Evolutionary conservation across 1,140 invertebrate species (phyloP).

Genomic region (Arctopsyche grandis): DNA sequence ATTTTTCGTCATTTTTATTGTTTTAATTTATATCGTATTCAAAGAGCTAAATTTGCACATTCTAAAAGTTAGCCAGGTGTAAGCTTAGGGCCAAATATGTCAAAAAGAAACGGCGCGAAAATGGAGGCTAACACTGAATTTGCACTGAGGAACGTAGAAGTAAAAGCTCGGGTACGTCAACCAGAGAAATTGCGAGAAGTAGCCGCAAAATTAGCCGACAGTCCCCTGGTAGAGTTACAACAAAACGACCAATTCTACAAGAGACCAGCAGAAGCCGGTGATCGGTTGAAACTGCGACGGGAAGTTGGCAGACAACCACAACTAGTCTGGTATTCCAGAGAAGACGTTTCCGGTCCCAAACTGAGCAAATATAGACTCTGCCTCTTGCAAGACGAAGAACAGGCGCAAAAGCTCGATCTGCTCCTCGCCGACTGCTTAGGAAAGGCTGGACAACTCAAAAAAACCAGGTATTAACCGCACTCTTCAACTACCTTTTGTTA

Average conservation of each 20-base stretch:
- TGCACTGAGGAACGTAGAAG: slow-evolving; percentile 73
- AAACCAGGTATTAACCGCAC: slow-evolving; percentile 63
- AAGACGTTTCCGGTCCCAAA: slow-evolving; percentile 64
- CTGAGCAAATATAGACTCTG: slow-evolving; percentile 60
- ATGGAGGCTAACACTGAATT: background rate
- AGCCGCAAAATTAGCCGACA: slow-evolving; percentile 68
- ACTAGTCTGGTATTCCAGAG: slow-evolving; percentile 72
- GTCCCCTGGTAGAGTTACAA: background rate
- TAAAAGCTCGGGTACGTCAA: slow-evolving; percentile 72
- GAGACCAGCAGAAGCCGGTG: slow-evolving; percentile 48
- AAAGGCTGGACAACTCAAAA: slow-evolving; percentile 71
- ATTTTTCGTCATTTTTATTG: too few relatives aligned
- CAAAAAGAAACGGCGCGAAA: background rate
- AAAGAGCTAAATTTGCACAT: too few relatives aligned
- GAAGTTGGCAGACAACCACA: slow-evolving; percentile 72
- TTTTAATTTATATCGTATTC: too few relatives aligned
- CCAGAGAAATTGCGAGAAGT: slow-evolving; percentile 64
- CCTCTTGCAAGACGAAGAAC: slow-evolving; percentile 58
- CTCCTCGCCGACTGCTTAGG: slow-evolving; percentile 61
- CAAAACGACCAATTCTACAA: slow-evolving; percentile 48
- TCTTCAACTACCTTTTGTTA: background rate
- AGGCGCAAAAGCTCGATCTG: slow-evolving; percentile 56
- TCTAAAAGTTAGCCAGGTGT: too few relatives aligned
- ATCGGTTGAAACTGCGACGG: slow-evolving; percentile 10
- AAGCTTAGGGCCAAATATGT: background rate